Evolutionary conservation across 2,113 vertebrate species (phyloP), one percentile per base, ranked within the genome.

Genomic region (Mobula birostris): DNA sequence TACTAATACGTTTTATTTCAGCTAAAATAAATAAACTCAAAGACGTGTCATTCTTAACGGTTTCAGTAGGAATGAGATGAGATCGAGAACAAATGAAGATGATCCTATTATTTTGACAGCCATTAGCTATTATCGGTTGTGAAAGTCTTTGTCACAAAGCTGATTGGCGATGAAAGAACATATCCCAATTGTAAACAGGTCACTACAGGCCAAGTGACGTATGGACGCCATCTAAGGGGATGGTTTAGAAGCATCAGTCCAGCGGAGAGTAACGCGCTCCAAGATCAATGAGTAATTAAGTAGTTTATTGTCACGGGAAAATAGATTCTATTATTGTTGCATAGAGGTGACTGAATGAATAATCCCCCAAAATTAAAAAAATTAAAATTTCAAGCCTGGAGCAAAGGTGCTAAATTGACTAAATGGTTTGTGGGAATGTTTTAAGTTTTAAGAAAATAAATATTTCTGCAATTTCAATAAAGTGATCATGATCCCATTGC

Each of bases 91-190:
- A 48, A 48, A 48, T 48, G 48, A 48, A 48, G 48, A 48, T 48
- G 48, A 48, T 48, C 48, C 48, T 48, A 48, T 48, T 48, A 48
- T 48, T 48, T 48, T 48, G 48, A 48, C 48, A 48, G 48, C 1
- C 29, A 32, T 66, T 19, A 66, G n/a, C 48, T 56, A 21, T 74
- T 24, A 27, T 68, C 27, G 63, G 21, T 36, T 9, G 36, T 0
- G 32, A 27, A 66, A 8, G 7, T 12, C 24, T 40, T 74, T 93
- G 70, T 14, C 36, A 74, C 40, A 74, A 74, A 74, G 68, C 29
- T 93, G 72, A 66, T 56, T 74, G 91, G 36, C 40, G 70, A 29
- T 93, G 24, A 93, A 93, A 66, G 85, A 88, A 56, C 91, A 74
- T 36, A 93, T 56, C 36, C 72, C 91, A 19, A 56, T 74, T 74